Conservation (phyloP, 2,888 invertebrate genomes). For the Drosophila stalkeri region DNA sequence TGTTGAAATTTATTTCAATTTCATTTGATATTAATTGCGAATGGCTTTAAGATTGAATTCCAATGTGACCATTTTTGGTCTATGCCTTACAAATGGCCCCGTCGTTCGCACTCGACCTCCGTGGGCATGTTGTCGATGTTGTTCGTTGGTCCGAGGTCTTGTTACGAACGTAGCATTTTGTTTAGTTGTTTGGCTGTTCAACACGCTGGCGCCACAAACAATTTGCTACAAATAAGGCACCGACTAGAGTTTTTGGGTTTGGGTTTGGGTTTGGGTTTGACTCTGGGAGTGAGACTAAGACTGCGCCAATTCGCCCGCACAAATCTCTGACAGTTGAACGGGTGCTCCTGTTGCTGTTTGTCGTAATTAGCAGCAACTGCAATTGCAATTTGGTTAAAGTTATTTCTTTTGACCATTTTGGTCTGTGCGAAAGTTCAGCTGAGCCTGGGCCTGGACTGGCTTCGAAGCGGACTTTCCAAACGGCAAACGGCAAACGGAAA, state of each 20-base stretch:
- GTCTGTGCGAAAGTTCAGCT: conserved; percentile 75
- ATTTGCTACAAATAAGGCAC: conserved; percentile 84
- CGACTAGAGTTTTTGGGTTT: conserved; percentile 49
- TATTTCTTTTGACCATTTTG: conserved; percentile 72
- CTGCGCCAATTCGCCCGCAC: conserved; percentile 53
- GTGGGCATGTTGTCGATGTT: conserved; percentile 30
- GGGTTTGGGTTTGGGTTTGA: conserved; percentile 3
- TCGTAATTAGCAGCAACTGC: conserved; percentile 73
- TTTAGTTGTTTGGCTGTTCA: conserved; percentile 37
- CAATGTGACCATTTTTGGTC: conserved; percentile 70
- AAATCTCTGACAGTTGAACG: conserved; percentile 76
- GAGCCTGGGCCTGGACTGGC: conserved; percentile 5
- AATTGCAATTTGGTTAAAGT: conserved; percentile 43
- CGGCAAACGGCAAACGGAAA: conserved; percentile 33
- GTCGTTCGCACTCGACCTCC: conserved; percentile 62
- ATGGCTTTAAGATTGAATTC: conserved; percentile 82
- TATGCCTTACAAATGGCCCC: conserved; percentile 65
- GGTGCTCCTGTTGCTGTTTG: conserved; percentile 62
- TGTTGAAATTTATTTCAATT: conserved; percentile 85
- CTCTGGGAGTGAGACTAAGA: conserved; percentile 1
- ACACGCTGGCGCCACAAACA: conserved; percentile 78
- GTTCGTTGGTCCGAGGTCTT: conserved; percentile 30
- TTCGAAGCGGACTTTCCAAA: conserved; percentile 66
- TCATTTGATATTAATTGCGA: conserved; percentile 86
- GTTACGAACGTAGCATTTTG: conserved; percentile 44